Evolutionary conservation across 2,113 vertebrate genomes (phyloP).

Genomic region (Microtus oregoni): DNA sequence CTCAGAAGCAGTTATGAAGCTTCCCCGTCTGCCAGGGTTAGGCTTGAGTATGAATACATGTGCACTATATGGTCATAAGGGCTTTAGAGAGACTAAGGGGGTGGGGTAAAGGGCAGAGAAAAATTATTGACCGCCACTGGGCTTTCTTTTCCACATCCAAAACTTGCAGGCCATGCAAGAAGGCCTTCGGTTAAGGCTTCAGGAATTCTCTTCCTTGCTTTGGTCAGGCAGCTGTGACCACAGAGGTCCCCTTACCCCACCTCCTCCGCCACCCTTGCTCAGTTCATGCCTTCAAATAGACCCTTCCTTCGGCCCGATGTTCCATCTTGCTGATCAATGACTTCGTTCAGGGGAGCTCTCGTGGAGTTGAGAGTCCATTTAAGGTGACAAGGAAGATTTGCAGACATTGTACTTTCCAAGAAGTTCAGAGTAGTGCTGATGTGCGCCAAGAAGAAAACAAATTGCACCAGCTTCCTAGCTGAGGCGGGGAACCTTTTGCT

Average conservation of each 20-base stretch:
- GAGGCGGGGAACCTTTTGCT: slow-evolving; percentile 9
- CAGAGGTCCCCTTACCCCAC: neutral
- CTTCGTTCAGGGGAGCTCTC: slow-evolving; percentile 75
- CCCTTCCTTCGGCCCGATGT: slow-evolving; percentile 46
- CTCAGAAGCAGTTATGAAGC: neutral
- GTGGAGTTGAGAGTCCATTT: slow-evolving; percentile 66
- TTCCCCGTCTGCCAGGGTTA: accelerated
- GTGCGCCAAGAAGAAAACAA: slow-evolving; percentile 61
- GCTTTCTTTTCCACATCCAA: slow-evolving; percentile 20
- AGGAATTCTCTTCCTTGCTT: neutral
- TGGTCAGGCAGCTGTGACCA: neutral
- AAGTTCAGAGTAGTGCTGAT: slow-evolving; percentile 80
- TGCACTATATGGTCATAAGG: neutral
- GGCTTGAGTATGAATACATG: neutral
- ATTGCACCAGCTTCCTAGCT: slow-evolving; percentile 60
- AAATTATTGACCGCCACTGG: neutral
- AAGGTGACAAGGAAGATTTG: slow-evolving; percentile 76
- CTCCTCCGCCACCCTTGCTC: neutral
- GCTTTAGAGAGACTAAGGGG: slow-evolving; percentile 21
- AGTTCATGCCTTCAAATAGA: neutral
- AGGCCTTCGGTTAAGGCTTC: slow-evolving; percentile 20
- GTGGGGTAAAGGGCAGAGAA: neutral
- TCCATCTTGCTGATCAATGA: slow-evolving; percentile 77
- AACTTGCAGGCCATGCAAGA: slow-evolving; percentile 17
- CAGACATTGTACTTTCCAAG: slow-evolving; percentile 73